Evolutionary conservation across 2,888 invertebrate species (phyloP), one percentile per base, ranked within the genome.

Genomic region (Cyrtodaria siliqua): DNA sequence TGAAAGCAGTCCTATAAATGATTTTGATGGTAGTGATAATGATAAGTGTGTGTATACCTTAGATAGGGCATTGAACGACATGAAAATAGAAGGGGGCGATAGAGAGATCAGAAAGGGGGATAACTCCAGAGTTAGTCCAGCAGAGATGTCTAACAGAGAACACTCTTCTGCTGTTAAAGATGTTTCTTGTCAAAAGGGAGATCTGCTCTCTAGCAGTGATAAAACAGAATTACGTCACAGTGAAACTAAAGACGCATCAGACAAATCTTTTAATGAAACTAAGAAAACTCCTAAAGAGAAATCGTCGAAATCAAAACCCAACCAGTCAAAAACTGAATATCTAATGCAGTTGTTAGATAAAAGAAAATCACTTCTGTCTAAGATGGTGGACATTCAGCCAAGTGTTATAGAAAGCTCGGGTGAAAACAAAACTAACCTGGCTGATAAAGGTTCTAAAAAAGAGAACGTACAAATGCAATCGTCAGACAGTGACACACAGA

Each of bases 311-410:
- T 1, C 9, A 26, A 55, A 59, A 52, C 27, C 26, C 44, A 40
- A 50, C 27, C 52, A 72, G 38, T 57, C 84, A 49, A 85, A 86
- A 49, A 80, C 85, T 24, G 83, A 86, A 2, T 84, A 85, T 71
- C 62, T 90, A 33, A 84, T 88, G 86, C 76, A 74, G 33, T 59
- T 90, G 16, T 71, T 90, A 53, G 83, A 86, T 52, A 87, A 78
- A 63, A 80, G 85, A 57, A 87, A 88, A 76, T 60, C 81, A 38
- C 61, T 87, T 38, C 73, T 89, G 4, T 76, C 83, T 29, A 82
- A 86, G 64, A 82, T 90, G 82, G 86, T 79, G 20, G 87, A 88
- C 44, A 75, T 84, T 61, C 82, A 86, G 44, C 47, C 73, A 8
- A 29, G 40, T n/a, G 6, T 44, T 9, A 6, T 16, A 18, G 44